Base-by-base conservation (phyloP, 2,888 invertebrate genomes). In the Hyppa rectilinea region DNA sequence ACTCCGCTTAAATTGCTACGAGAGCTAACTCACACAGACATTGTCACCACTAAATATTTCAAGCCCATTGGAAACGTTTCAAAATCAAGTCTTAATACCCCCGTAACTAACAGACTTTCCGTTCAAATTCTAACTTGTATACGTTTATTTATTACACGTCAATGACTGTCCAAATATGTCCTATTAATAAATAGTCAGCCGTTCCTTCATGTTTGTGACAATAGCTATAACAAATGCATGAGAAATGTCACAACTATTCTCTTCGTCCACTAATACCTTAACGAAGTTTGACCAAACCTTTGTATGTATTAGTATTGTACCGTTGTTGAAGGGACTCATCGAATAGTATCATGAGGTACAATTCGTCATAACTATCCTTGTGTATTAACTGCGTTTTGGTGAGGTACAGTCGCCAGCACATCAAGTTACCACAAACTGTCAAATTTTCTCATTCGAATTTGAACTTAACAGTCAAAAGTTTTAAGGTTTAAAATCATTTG, bases 161-260 rank as follows among this genome's bases (percentile, higher is more conserved):
- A 83, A 83, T 81, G 88, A 87, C 83, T 90, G 90, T 92, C 95
- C 95, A 94, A 95, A 95, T 95, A 95, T 89, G 95, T 92, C 90
- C 87, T 89, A 94, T 93, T 93, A 92, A 94, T 93, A 95, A 93
- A 95, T 95, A 92, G 90, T 85, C 89, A 84, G 72, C 86, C 84
- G 83, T 83, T 83, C 85, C 65, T 74, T 82, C 81, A 85, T 82
- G 87, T 80, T 66, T 43, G 40, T 83, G 85, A 93, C 92, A 93
- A 94, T 91, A 74, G 88, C 66, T 86, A 78, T 87, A 87, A 92
- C 90, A 91, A 91, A 93, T 92, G 90, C 83, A 87, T 86, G 89
- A 89, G 89, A 91, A 89, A 89, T 90, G 88, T 82, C 63, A 81
- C 69, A 69, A 86, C 84, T 88, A 84, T 89, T 88, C 78, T 87